These are phyloP conservation scores for Neosilurus mollespiculum DNA, from an alignment of 2,797 vertebrate species.

Conservation along the genomic window DNA sequence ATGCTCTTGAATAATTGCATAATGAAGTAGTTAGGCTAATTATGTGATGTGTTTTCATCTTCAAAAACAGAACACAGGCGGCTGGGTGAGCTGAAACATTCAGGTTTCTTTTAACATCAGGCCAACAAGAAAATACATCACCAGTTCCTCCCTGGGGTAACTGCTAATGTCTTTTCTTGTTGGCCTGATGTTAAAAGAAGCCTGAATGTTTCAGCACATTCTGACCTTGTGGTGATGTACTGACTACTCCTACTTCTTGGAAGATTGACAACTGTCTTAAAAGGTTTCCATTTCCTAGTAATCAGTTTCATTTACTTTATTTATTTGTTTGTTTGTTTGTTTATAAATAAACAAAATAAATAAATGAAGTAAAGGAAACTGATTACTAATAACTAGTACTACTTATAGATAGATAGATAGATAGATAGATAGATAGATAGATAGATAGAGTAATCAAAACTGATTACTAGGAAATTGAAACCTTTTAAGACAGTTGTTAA, in stretches of 20 bases:
- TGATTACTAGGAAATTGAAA: neutral
- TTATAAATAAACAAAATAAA: too few species aligned
- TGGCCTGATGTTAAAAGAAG: too few species aligned
- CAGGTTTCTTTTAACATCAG: neutral
- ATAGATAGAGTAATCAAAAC: too few species aligned
- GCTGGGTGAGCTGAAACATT: neutral
- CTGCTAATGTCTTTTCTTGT: too few species aligned
- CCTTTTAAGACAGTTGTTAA: neutral
- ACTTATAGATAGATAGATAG: too few species aligned
- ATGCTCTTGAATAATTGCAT: neutral
- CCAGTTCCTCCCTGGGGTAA: neutral
- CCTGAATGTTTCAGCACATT: too few species aligned
- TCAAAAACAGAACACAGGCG: neutral
- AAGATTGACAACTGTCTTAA: neutral
- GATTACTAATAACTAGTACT: too few species aligned
- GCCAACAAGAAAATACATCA: neutral
- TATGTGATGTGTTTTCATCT: neutral
- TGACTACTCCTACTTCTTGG: neutral
- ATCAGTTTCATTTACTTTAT: too few species aligned
- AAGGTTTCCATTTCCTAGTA: neutral
- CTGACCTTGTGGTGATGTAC: neutral
- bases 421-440: too few species aligned
- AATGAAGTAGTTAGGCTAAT: neutral
- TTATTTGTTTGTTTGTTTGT: too few species aligned
- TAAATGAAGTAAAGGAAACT: too few species aligned